These are phyloP conservation scores for Meiosimyza decipiens DNA, from an alignment of 2,888 invertebrate species.

Conservation along the genomic window DNA sequence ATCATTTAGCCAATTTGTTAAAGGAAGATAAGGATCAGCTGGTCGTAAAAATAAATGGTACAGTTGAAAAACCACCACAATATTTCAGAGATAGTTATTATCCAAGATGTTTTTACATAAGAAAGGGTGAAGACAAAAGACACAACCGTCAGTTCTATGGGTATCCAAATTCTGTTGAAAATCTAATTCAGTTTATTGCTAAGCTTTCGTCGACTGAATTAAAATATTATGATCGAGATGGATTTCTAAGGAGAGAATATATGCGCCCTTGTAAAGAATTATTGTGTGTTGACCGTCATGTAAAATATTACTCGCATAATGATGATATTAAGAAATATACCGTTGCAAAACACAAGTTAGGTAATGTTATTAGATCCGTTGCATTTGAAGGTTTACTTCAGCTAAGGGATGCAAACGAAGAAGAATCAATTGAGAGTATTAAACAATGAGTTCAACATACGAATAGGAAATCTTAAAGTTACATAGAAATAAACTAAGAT, in stretches of 20 bases:
- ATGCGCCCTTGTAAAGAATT: too few relatives aligned
- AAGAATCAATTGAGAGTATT: too few relatives aligned
- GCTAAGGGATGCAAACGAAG: too few relatives aligned
- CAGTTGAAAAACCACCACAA: background rate
- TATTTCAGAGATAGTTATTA: background rate
- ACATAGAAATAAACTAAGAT: too few relatives aligned
- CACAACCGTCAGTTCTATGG: background rate
- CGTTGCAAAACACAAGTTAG: too few relatives aligned
- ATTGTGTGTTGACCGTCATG: too few relatives aligned
- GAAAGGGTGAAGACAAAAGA: background rate
- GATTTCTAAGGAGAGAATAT: background rate
- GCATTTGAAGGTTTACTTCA: too few relatives aligned
- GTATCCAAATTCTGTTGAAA: background rate
- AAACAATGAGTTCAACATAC: too few relatives aligned
- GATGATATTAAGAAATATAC: too few relatives aligned
- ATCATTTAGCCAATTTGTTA: background rate
- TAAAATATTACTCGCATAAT: too few relatives aligned
- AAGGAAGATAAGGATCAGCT: background rate
- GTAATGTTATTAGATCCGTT: too few relatives aligned
- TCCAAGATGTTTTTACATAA: conserved; percentile 3
- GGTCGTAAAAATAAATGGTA: background rate
- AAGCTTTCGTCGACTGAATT: background rate
- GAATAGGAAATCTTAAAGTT: too few relatives aligned
- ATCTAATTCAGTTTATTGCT: conserved; percentile 2
- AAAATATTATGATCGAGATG: conserved; percentile 6